Base-by-base conservation (phyloP, 2,113 vertebrate species). In the Sinocyclocheilus anophthalmus region DNA sequence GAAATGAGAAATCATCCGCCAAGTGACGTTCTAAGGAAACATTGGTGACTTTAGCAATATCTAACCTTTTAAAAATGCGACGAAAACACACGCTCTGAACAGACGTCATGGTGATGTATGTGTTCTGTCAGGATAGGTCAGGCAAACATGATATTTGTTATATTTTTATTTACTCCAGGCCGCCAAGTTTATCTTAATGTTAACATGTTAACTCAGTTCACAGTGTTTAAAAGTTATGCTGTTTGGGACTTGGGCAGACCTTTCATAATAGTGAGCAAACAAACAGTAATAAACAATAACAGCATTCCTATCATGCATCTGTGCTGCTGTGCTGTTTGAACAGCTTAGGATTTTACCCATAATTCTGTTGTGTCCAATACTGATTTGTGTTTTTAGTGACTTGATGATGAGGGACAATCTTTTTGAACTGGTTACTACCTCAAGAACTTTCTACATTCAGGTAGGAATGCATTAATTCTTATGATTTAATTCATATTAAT, bases 391-490 rank as follows among this genome's bases (percentile, higher is more conserved):
- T 83, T 85, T 37, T 91, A 99, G 98, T 91, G 98, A 99, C 85
- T 96, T 96, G 87, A 97, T 98, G 97, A 96, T 98, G 97, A 97
- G 98, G 91, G 98, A 99, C 95, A 99, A 99, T 94, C 95, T 99
- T 86, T 99, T 99, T 91, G 96, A 99, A 94, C 95, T 99, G 88
- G 97, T 99, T 91, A 99, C 98, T 89, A 95, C 93, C 83, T 97
- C 96, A 88, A 96, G 98, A 92, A 99, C 97, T 55, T 99, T 99
- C 94, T 99, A 96, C 91, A 93, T 99, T 22, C 98, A 99, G 97
- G 98, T 99, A 94, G 85, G 57, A 61, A 72, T 18, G 8, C 26
- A 16, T 30, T 39, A 2, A 70, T 20, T 65, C 24, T 13, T 65
- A 33, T 33, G 7, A 59, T n/a, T 18, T 79, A 59, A n/a, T 39